phyloP scores from a whole-genome alignment of 2,888 invertebrate species.

The Anagyrus pseudococci region DNA sequence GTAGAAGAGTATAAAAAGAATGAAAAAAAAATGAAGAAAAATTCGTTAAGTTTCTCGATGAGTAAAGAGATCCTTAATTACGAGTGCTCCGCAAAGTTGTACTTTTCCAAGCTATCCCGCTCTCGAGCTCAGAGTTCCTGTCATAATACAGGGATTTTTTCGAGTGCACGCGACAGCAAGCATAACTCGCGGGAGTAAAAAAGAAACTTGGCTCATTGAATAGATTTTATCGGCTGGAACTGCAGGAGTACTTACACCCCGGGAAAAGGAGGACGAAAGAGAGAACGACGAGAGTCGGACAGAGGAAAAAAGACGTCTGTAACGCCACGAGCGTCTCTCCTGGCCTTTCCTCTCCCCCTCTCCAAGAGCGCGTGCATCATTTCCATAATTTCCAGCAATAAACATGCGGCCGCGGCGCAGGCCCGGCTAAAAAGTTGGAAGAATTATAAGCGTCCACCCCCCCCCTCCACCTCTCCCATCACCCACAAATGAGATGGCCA shows the following conservation, averaged over 20 bases:
- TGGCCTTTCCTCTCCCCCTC: not conserved
- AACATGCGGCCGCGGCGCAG: slow-evolving; percentile 22
- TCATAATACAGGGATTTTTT: slow-evolving; percentile 21
- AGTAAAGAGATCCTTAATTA: slow-evolving; percentile 4
- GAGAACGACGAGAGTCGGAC: not conserved
- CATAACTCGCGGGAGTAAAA: slow-evolving; percentile 20
- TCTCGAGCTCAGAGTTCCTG: not conserved
- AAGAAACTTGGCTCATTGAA: slow-evolving; percentile 31
- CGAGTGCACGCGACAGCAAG: slow-evolving; percentile 14
- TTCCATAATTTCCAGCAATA: slow-evolving; percentile 25
- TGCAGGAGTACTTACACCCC: slow-evolving; percentile 23
- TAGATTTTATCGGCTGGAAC: slow-evolving; percentile 35
- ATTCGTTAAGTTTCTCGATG: not conserved
- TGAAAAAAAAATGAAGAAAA: not conserved
- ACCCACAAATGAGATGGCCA: not conserved
- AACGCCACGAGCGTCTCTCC: not conserved
- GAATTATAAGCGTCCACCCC: not conserved
- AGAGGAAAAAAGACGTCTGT: not conserved
- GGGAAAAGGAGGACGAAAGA: not conserved
- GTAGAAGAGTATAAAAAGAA: not conserved
- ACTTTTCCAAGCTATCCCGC: too few species aligned
- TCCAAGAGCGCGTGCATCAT: slow-evolving; percentile 8
- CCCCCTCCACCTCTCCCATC: not conserved
- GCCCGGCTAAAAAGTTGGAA: not conserved
- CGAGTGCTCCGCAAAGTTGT: slow-evolving; percentile 1